Conservation (phyloP, 2,888 invertebrate genomes). For the Eustalomyia histrio region DNA sequence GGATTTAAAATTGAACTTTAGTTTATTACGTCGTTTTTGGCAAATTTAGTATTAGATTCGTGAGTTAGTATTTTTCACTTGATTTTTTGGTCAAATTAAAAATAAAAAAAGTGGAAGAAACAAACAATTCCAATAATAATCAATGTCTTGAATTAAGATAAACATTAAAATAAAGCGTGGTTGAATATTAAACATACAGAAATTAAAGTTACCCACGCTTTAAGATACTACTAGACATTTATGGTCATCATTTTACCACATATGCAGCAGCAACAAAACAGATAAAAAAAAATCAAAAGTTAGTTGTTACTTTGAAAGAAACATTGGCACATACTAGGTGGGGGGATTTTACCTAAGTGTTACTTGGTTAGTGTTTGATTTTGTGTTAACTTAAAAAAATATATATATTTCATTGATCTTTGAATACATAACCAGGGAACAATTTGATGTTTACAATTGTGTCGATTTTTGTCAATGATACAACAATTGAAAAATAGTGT, state of each 20-base stretch:
- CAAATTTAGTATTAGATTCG: conserved; percentile 44
- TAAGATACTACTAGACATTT: conserved; percentile 31
- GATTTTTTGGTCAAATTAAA: conserved; percentile 26
- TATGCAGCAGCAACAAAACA: too few relatives aligned
- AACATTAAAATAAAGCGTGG: conserved; percentile 34
- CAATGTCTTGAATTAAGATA: conserved; percentile 14
- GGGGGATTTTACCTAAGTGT: background rate
- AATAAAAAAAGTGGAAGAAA: conserved; percentile 6
- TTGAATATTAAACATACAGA: background rate
- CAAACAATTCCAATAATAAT: conserved; percentile 11
- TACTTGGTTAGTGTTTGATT: background rate
- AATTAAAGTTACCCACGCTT: conserved; percentile 45
- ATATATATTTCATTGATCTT: background rate
- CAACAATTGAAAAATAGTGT: background rate
- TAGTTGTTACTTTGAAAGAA: too few relatives aligned
- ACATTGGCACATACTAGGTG: background rate
- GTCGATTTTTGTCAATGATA: background rate
- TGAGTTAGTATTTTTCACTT: conserved; percentile 46
- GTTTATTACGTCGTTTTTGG: conserved; percentile 11
- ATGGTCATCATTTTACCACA: conserved; percentile 45
- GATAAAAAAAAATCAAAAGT: too few relatives aligned
- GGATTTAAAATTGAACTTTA: conserved; percentile 22
- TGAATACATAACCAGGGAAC: background rate
- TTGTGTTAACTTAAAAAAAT: background rate
- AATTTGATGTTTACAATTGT: conserved; percentile 20